Conservation (phyloP, 2,797 vertebrate species). For the Aythya fuligula region DNA sequence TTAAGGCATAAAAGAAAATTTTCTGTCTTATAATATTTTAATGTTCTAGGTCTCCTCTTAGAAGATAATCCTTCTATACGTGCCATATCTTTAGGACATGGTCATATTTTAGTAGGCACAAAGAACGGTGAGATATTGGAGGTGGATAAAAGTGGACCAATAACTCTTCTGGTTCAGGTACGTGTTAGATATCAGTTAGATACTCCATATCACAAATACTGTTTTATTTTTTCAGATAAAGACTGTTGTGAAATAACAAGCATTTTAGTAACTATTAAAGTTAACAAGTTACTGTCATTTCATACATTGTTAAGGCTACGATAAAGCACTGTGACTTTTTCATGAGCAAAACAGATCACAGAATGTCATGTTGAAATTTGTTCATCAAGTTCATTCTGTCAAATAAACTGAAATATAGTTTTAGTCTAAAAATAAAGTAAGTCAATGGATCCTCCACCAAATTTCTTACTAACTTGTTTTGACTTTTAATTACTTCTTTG, state of each 20-base stretch:
- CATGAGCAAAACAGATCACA: neutral
- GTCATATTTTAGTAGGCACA: slow-evolving; percentile 97
- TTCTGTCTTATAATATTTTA: slow-evolving; percentile 31
- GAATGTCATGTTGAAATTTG: neutral
- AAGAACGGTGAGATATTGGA: slow-evolving; percentile 99
- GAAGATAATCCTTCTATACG: slow-evolving; percentile 99
- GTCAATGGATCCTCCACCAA: neutral
- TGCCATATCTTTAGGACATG: slow-evolving; percentile 98
- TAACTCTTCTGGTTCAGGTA: slow-evolving; percentile 98
- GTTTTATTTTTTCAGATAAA: neutral
- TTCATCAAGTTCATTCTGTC: neutral
- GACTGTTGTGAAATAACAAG: neutral
- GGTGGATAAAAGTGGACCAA: slow-evolving; percentile 96
- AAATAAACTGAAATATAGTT: neutral
- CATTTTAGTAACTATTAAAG: neutral
- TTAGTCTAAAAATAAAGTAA: neutral
- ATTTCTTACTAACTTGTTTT: neutral
- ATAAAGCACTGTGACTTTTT: neutral
- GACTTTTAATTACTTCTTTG: neutral
- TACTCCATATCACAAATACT: neutral
- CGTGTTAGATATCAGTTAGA: slow-evolving; percentile 6
- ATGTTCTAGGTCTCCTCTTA: slow-evolving; percentile 89
- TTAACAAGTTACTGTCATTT: neutral
- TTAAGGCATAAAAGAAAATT: neutral
- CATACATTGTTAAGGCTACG: neutral